Evolutionary conservation across 2,797 vertebrate species (phyloP).

Genomic region (Lagorchestes hirsutus): DNA sequence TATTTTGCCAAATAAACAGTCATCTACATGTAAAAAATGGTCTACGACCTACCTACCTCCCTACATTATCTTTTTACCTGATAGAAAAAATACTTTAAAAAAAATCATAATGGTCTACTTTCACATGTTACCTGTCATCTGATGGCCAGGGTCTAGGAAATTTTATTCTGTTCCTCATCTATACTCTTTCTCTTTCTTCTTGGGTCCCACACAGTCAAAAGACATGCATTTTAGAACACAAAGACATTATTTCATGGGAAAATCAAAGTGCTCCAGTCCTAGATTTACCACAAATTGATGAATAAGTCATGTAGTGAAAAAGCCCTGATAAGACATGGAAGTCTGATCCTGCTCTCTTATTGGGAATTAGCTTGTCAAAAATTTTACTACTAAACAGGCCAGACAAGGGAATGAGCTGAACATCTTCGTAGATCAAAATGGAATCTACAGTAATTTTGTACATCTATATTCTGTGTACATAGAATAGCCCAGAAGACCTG

Average conservation of each 20-base stretch:
- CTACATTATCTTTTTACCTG: slow-evolving; percentile 58
- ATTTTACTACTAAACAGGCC: not conserved
- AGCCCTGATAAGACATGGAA: not conserved
- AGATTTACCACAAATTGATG: not conserved
- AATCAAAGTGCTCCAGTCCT: slow-evolving; percentile 12
- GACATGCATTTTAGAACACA: not conserved
- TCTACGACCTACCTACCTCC: slow-evolving; percentile 15
- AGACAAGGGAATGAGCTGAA: not conserved
- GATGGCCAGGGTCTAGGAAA: slow-evolving; percentile 3
- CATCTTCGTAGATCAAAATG: not conserved
- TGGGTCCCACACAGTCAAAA: not conserved
- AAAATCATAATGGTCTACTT: not conserved
- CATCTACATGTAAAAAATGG: slow-evolving; percentile 4
- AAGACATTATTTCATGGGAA: not conserved
- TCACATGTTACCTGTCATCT: not conserved
- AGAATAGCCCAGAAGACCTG: not conserved
- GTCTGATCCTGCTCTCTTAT: not conserved
- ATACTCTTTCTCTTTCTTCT: not conserved
- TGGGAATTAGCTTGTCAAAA: not conserved
- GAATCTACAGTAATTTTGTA: not conserved
- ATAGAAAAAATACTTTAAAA: slow-evolving; percentile 52
- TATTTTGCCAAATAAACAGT: slow-evolving; percentile 19
- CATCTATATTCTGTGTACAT: not conserved
- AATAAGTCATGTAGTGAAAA: not conserved
- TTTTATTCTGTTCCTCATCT: slow-evolving; percentile 1